Base-by-base conservation (phyloP, 2,113 vertebrate species). In the Rafetus swinhoei region DNA sequence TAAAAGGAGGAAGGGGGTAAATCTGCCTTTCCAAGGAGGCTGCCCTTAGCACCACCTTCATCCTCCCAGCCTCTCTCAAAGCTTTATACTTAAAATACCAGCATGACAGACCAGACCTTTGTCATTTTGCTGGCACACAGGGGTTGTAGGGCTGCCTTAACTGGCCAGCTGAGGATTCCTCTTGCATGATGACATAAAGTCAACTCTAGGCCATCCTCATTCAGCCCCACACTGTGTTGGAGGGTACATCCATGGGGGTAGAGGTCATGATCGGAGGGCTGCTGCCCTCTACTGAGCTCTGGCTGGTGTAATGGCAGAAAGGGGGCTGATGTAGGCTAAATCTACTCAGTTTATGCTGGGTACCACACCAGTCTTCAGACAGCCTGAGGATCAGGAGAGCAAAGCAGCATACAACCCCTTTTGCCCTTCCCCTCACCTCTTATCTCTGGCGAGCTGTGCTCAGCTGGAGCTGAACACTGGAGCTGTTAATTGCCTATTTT, bases 51-150 rank as follows among this genome's bases (percentile, higher is more conserved):
- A 57, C n/a, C 54, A 57, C n/a, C 65, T 72, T 10, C 16, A n/a
- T 72, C 35, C 32, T 25, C 22, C 21, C 12, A 16, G 13, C 13
- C 55, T 79, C 80, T 7, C 79, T 6, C 74, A 81, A 91, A 22
- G 35, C 53, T 87, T 85, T 19, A 24, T 14, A 35, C 8, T 27
- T 79, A 59, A 8, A 54, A 54, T 88, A 14, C 4, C 29, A 52
- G 10, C 7, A 1, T 55, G 62, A 39, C 18, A 54, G 53, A 5
- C 0, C 0, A 27, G 55, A 35, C 56, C 65, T 21, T 0, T 32
- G 35, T 3, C 29, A n/a, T 32, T 22, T 35, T 83, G 81, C 25
- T 50, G 45, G 59, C 9, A 1, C 55, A 50, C 10, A 53, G 56
- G 24, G 9, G 79, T 27, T n/a, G 11, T 27, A 19, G 11, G 52